A percentile compares a stretch with the other conserved stretches of the same genome.
Evolutionary conservation across 1,140 invertebrate species (phyloP).

Genomic region (Drosophila kanapiae): DNA sequence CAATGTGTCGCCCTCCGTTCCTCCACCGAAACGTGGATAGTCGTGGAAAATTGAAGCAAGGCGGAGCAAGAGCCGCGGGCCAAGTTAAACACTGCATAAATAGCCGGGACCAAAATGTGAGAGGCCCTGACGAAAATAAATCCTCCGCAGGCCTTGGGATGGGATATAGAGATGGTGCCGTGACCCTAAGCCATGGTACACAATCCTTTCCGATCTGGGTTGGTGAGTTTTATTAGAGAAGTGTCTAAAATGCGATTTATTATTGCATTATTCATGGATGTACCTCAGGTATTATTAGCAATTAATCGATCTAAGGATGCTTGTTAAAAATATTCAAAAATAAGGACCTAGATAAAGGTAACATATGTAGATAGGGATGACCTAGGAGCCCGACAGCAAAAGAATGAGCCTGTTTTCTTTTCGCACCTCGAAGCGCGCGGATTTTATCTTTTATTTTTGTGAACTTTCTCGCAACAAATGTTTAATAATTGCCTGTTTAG

Average conservation of each 20-base stretch:
- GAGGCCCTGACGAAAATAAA: constrained; percentile 36
- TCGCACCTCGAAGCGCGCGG: no score
- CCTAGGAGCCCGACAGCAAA: background rate
- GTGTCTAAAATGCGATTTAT: background rate
- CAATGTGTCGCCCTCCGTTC: constrained; percentile 18
- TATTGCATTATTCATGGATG: background rate
- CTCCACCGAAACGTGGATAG: constrained; percentile 2
- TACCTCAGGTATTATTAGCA: no score
- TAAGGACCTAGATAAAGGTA: no score
- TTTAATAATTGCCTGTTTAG: no score
- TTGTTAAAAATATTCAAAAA: background rate
- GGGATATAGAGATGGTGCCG: constrained; percentile 16
- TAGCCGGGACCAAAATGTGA: constrained; percentile 52
- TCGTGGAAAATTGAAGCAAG: constrained; percentile 1
- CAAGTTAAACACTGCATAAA: constrained; percentile 80
- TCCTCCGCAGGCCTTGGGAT: constrained; percentile 30
- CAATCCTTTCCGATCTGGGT: background rate
- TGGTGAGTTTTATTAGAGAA: constrained; percentile 4
- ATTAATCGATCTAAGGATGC: background rate
- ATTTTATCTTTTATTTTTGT: no score
- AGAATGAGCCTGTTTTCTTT: no score
- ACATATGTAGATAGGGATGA: no score
- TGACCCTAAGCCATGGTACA: background rate
- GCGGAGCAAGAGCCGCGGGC: constrained; percentile 46
- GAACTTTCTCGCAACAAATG: no score